These are phyloP conservation scores for Therioaphis trifolii DNA, from an alignment of 2,888 invertebrate species.

Conservation along the genomic window DNA sequence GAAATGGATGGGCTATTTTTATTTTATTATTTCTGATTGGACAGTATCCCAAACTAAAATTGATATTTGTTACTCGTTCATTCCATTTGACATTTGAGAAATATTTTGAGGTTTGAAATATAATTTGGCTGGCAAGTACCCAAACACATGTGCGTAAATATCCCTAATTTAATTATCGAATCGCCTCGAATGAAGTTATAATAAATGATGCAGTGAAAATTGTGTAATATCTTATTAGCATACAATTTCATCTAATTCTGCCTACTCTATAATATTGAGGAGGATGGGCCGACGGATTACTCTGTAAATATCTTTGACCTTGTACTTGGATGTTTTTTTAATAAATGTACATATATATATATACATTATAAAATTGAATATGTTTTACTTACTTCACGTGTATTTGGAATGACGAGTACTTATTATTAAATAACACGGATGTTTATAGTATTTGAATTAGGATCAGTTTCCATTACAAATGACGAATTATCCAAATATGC, in stretches of 20 bases:
- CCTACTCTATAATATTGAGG: not conserved
- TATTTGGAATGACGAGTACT: conserved; percentile 15
- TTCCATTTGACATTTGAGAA: not conserved
- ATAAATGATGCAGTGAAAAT: not conserved
- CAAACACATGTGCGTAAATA: not conserved
- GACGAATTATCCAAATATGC: conserved; percentile 19
- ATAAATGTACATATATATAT: conserved; percentile 11
- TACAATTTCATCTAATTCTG: not conserved
- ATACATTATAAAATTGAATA: not conserved
- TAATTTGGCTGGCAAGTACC: not conserved
- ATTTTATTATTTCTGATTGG: conserved; percentile 1
- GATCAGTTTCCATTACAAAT: conserved; percentile 8
- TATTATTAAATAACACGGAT: conserved; percentile 19
- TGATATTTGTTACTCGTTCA: not conserved
- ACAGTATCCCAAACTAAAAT: conserved; percentile 1
- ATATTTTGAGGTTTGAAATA: not conserved
- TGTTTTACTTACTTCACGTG: not conserved
- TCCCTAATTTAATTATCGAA: no score
- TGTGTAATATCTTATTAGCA: not conserved
- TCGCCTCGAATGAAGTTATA: no score
- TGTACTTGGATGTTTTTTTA: conserved; percentile 2
- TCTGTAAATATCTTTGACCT: not conserved
- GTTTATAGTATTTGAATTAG: conserved; percentile 21
- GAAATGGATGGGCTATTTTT: not conserved
- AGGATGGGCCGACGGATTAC: not conserved